Conservation (phyloP, 2,888 invertebrate species). For the Bimastos eiseni region DNA sequence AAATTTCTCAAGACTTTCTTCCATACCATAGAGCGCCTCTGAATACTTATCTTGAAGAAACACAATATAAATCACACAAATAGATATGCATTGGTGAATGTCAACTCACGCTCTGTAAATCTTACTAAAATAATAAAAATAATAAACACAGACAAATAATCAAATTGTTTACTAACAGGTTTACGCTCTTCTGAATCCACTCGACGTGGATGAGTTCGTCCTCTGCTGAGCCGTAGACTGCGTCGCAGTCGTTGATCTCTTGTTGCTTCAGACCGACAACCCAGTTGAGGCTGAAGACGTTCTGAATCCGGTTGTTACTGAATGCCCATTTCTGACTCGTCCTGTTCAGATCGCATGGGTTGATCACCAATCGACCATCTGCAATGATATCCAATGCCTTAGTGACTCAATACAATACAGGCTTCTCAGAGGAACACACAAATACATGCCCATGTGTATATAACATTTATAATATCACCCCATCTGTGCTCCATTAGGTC, state of each 20-base stretch:
- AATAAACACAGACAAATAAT: not conserved
- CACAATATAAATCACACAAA: no score
- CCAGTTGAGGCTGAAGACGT: slow-evolving; percentile 31
- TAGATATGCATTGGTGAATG: no score
- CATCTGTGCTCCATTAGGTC: no score
- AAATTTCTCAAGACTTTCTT: no score
- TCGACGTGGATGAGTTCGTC: not conserved
- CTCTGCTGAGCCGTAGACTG: not conserved
- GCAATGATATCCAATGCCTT: not conserved
- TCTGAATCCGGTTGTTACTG: slow-evolving; percentile 27
- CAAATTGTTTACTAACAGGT: not conserved
- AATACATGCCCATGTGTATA: no score
- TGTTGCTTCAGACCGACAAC: slow-evolving; percentile 15
- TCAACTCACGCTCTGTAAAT: no score
- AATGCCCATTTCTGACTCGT: slow-evolving; percentile 36
- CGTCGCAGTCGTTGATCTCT: not conserved
- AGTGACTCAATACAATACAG: no score
- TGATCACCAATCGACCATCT: slow-evolving; percentile 21
- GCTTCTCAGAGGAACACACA: no score
- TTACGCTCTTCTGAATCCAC: not conserved
- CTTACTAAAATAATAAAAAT: not conserved
- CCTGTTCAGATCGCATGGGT: slow-evolving; percentile 25
- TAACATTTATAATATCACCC: no score
- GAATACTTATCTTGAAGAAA: no score
- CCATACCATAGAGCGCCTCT: no score